phyloP scores from a whole-genome alignment of 2,888 invertebrate species.

The Drosophila birchii region DNA sequence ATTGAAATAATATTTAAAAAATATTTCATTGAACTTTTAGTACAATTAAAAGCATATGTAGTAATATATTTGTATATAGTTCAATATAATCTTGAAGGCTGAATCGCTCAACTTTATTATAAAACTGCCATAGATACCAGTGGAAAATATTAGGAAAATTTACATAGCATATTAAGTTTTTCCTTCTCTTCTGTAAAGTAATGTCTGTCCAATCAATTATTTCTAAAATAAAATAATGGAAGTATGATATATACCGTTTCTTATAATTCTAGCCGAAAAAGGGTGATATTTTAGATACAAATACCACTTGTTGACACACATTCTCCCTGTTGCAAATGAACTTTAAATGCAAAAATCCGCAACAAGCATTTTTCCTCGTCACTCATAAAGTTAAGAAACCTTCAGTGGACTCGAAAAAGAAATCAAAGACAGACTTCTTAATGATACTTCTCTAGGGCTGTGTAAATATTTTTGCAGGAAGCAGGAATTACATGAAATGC shows the following conservation, averaged over 20 bases:
- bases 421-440: conserved; percentile 37
- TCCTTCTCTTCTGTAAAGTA: too few species aligned
- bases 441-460: conserved; percentile 22
- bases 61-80: too few species aligned
- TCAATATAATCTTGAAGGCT: background rate
- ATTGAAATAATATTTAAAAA: background rate
- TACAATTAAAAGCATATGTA: too few species aligned
- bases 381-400: background rate
- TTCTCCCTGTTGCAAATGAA: background rate
- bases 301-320: background rate
- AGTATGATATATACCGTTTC: background rate
- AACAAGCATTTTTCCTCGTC: conserved; percentile 16
- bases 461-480: conserved; percentile 33
- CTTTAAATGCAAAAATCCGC: conserved; percentile 1
- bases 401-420: background rate
- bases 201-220: background rate
- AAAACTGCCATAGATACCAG: background rate
- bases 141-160: background rate
- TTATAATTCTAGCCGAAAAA: too few species aligned
- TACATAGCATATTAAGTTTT: too few species aligned
- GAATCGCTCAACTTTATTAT: too few species aligned
- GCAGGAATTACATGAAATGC: conserved; percentile 41
- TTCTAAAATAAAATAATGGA: background rate
- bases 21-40: background rate
- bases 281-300: too few species aligned